Evolutionary conservation across 2,888 invertebrate species (phyloP).

Genomic region (Rhaphigaster nebulosa): DNA sequence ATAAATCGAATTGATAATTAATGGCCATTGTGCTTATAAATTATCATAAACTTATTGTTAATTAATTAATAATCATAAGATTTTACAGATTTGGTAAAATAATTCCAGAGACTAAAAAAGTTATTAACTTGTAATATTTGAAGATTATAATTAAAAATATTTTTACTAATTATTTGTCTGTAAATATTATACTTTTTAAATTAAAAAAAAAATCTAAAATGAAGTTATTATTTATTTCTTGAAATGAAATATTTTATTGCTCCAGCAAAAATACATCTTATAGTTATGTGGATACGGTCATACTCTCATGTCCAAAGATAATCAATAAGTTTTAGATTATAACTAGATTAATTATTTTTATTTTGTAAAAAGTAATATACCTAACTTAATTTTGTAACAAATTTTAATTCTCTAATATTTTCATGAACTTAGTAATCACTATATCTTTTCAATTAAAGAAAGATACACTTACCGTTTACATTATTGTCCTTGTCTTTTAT

Average conservation of each 20-base stretch:
- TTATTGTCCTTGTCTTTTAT: neutral
- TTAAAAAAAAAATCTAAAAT: neutral
- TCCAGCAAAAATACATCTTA: neutral
- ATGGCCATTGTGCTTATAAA: no score
- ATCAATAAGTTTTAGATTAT: neutral
- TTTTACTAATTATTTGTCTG: neutral
- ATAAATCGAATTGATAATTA: no score
- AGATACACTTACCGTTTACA: neutral
- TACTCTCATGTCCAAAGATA: neutral
- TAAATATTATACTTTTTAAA: neutral
- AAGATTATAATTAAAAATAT: no score
- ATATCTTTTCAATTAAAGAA: neutral
- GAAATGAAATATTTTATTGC: neutral
- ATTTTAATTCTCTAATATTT: neutral
- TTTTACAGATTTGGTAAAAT: neutral
- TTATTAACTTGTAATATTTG: neutral
- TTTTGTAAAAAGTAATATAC: neutral
- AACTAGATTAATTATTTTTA: neutral
- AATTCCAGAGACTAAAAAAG: neutral
- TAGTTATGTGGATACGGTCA: neutral
- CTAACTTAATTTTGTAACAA: no score
- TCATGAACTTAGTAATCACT: neutral
- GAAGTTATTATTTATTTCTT: neutral
- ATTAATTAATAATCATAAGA: neutral
- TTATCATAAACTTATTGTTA: no score